A percentile compares a stretch with the other conserved stretches of the same genome.
Evolutionary conservation across 1,140 invertebrate species (phyloP).

Genomic region (Diachasmimorpha longicaudata): DNA sequence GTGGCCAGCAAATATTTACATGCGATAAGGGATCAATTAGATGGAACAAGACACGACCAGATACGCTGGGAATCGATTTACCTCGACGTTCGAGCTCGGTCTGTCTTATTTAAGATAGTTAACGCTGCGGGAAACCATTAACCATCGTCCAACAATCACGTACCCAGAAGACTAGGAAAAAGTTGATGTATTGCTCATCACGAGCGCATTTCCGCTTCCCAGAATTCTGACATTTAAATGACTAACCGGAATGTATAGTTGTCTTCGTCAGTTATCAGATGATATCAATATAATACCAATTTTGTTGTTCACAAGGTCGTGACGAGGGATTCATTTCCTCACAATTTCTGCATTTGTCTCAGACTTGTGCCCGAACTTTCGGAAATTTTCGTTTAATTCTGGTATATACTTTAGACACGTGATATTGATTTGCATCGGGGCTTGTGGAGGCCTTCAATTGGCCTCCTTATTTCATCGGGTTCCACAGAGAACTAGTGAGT

Average conservation of each 20-base stretch:
- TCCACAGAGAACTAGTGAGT: not conserved
- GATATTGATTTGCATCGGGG: not conserved
- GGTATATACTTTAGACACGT: not conserved
- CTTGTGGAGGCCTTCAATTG: not conserved
- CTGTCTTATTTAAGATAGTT: too few species aligned
- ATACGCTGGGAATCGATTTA: not conserved
- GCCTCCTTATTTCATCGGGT: not conserved
- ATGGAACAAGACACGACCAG: not conserved
- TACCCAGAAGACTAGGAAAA: too few species aligned
- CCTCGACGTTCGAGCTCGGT: not conserved
- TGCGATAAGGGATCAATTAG: not conserved
- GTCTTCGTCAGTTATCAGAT: not conserved
- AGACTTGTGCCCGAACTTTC: not conserved
- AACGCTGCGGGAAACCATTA: too few species aligned
- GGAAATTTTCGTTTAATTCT: not conserved
- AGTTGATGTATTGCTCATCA: too few species aligned
- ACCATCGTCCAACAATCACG: too few species aligned
- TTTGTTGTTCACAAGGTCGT: not conserved
- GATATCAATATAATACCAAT: not conserved
- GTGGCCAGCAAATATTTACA: not conserved
- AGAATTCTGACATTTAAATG: not conserved
- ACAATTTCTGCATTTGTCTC: not conserved
- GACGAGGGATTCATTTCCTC: not conserved
- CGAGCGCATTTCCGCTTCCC: too few species aligned
- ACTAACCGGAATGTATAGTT: not conserved